Conservation (phyloP, 2,888 invertebrate species). For the Linyphia triangularis region DNA sequence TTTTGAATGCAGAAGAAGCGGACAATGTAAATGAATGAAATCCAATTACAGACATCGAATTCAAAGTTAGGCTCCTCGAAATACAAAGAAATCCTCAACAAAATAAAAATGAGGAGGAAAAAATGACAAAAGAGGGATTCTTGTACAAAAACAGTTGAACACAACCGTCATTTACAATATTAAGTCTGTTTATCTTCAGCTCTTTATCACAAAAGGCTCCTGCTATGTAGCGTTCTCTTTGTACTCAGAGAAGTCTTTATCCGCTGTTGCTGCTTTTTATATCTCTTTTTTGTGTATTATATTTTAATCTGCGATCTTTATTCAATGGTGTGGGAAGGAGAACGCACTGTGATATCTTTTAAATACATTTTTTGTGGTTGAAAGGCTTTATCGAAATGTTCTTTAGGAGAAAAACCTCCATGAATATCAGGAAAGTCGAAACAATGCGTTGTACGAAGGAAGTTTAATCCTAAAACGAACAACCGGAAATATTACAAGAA, state of each 20-base stretch:
- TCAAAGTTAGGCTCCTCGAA: background rate
- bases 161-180: slow-evolving; percentile 51
- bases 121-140: background rate
- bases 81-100: slow-evolving; percentile 7
- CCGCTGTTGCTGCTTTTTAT: background rate
- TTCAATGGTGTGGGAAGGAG: slow-evolving; percentile 7
- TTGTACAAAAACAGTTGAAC: slow-evolving; percentile 30
- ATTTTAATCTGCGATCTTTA: slow-evolving; percentile 48
- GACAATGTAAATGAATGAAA: slow-evolving; percentile 41
- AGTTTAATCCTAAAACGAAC: background rate
- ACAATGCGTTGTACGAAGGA: slow-evolving; percentile 7
- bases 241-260: slow-evolving; percentile 15
- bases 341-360: background rate
- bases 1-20: slow-evolving; percentile 25
- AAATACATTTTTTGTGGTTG: background rate
- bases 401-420: no score
- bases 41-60: slow-evolving; percentile 46
- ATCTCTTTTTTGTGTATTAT: slow-evolving; percentile 3
- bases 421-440: background rate
- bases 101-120: slow-evolving; percentile 25
- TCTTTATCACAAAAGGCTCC: slow-evolving; percentile 21
- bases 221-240: slow-evolving; percentile 13
- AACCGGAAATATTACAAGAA: slow-evolving; percentile 25
- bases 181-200: slow-evolving; percentile 46
- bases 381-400: background rate